Evolutionary conservation across 2,797 vertebrate species (phyloP).

Genomic region (Borostomias antarcticus): DNA sequence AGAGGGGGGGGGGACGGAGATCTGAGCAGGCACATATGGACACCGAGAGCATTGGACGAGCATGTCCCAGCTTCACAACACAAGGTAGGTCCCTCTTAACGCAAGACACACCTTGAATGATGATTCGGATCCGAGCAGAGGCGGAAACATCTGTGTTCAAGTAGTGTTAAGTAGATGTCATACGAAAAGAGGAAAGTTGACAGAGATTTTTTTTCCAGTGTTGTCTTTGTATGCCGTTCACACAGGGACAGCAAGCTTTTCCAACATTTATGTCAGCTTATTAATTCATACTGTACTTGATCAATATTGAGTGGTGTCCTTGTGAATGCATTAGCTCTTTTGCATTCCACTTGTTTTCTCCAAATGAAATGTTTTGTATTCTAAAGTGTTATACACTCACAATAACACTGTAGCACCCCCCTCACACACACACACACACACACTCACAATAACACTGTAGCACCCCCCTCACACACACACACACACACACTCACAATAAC

Average conservation of each 20-base stretch:
- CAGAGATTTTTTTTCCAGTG: not conserved
- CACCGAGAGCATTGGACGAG: not conserved
- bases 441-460: no score
- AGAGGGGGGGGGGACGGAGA: conserved; percentile 25
- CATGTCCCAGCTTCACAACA: not conserved
- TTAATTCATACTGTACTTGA: not conserved
- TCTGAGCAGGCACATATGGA: not conserved
- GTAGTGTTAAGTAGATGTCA: no score
- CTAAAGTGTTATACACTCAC: no score
- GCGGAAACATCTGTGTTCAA: not conserved
- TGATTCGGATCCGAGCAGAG: not conserved
- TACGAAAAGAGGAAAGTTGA: no score
- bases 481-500: not conserved
- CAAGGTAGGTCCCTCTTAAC: not conserved
- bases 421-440: not conserved
- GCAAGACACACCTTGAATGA: no score
- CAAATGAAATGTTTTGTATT: no score
- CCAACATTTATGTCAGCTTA: not conserved
- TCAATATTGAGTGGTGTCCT: not conserved
- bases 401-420: no score
- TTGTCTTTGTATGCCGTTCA: not conserved
- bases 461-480: not conserved
- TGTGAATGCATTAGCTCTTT: not conserved
- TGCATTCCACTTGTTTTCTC: not conserved
- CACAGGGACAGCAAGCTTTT: not conserved